A percentile compares a stretch with the other conserved stretches of the same genome.
These are phyloP conservation scores for Heliconius congener DNA, from an alignment of 1,140 invertebrate genomes.

Conservation along the genomic window DNA sequence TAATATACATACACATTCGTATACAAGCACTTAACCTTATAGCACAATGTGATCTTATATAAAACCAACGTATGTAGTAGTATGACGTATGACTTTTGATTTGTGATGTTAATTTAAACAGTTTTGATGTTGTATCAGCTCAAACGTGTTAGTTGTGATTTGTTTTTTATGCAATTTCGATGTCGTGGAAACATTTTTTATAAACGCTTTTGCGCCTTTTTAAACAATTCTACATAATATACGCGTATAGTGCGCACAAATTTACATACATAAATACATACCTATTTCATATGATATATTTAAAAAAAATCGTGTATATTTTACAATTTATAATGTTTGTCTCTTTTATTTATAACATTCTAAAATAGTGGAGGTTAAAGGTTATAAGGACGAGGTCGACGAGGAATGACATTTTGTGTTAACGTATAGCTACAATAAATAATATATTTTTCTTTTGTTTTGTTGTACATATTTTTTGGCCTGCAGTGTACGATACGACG, in stretches of 20 bases:
- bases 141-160: constrained; percentile 66
- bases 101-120: constrained; percentile 30
- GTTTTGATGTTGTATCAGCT: constrained; percentile 62
- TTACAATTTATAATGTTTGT: background rate
- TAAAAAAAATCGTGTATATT: constrained; percentile 17
- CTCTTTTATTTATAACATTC: background rate
- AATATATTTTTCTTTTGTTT: too few relatives aligned
- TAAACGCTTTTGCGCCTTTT: constrained; percentile 77
- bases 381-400: too few relatives aligned
- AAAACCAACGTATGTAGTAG: constrained; percentile 6
- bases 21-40: background rate
- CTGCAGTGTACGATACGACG: too few relatives aligned
- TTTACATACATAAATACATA: constrained; percentile 23
- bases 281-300: constrained; percentile 14
- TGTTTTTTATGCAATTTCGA: constrained; percentile 62
- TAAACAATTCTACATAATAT: constrained; percentile 43
- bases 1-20: background rate
- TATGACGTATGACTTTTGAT: background rate
- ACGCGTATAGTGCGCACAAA: constrained; percentile 40
- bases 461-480: too few relatives aligned
- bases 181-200: constrained; percentile 68
- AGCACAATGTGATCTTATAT: constrained; percentile 34
- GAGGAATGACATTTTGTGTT: too few relatives aligned
- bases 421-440: too few relatives aligned
- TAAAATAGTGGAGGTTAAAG: too few relatives aligned